Percentiles rank a stretch among this genome's conserved stretches.
Conservation (phyloP, 2,888 invertebrate genomes). For the Mactromeris polynyma region DNA sequence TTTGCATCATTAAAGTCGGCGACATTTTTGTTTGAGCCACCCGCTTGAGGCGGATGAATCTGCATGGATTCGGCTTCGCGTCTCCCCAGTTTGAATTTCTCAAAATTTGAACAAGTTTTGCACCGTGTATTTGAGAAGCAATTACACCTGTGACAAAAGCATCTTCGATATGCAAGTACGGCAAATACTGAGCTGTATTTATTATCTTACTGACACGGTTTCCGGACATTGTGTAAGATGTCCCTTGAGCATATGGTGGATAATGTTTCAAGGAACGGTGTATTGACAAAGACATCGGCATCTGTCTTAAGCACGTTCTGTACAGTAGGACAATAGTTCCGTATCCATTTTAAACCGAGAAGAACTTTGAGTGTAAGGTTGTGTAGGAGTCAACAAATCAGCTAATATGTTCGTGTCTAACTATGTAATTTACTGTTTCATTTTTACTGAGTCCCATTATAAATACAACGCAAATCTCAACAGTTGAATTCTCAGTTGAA, state of each 20-base stretch:
- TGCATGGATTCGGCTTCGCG: neutral
- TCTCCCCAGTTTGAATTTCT: neutral
- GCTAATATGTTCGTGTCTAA: conserved; percentile 1
- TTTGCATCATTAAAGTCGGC: neutral
- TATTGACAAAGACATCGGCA: conserved; percentile 24
- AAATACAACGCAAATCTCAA: neutral
- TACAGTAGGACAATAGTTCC: neutral
- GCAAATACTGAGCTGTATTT: conserved; percentile 16
- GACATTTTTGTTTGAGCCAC: conserved; percentile 27
- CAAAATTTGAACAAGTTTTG: neutral
- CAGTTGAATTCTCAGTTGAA: too few species aligned
- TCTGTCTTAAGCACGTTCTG: conserved; percentile 15
- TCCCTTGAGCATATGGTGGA: conserved; percentile 39
- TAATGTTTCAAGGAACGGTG: neutral
- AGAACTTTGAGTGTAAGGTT: conserved; percentile 17
- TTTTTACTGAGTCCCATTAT: conserved; percentile 10
- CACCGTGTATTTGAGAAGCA: conserved; percentile 23
- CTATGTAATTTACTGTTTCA: neutral
- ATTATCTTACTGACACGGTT: conserved; percentile 1
- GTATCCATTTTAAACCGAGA: conserved; percentile 18
- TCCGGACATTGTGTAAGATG: conserved; percentile 23
- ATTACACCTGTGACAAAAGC: conserved; percentile 35
- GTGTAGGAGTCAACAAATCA: conserved; percentile 16
- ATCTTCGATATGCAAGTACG: conserved; percentile 38
- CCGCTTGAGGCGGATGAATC: neutral